phyloP scores from a whole-genome alignment of 2,888 invertebrate genomes.

The Pycnomerus fuliginosus region DNA sequence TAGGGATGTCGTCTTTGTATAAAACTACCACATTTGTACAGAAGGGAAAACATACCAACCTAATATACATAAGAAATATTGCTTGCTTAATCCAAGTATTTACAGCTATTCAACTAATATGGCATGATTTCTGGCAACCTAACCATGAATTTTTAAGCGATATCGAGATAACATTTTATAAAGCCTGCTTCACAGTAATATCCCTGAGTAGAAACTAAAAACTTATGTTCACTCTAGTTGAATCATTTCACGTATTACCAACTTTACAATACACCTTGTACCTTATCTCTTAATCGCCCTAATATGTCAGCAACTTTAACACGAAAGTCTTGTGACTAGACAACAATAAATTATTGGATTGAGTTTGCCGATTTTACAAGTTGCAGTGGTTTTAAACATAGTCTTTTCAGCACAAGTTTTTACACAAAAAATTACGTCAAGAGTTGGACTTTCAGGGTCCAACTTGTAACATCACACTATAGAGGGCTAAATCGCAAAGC shows the following conservation, averaged over 20 bases:
- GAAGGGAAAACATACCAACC: constrained; percentile 9
- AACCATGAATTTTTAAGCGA: constrained; percentile 4
- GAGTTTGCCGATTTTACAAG: no score
- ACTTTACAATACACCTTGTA: constrained; percentile 3
- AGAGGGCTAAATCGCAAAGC: no score
- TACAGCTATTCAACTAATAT: constrained; percentile 34
- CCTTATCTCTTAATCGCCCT: no score
- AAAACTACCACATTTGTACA: constrained; percentile 25
- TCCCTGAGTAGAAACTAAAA: constrained; percentile 23
- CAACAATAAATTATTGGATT: no score
- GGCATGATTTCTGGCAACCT: constrained; percentile 37
- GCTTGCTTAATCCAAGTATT: constrained; percentile 7
- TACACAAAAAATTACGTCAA: no score
- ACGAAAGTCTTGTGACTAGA: no score
- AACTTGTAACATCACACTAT: no score
- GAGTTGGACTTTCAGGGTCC: no score
- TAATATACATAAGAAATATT: constrained; percentile 9
- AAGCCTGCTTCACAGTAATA: constrained; percentile 9
- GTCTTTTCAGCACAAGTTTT: no score
- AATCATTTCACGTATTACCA: constrained; percentile 7
- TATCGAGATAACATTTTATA: constrained; percentile 2
- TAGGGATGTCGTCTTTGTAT: constrained; percentile 41
- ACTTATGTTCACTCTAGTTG: constrained; percentile 11
- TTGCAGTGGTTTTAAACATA: no score
- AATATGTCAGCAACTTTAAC: constrained; percentile 5